Conservation (phyloP, 2,113 vertebrate genomes). For the Cyprinodon variegatus region DNA sequence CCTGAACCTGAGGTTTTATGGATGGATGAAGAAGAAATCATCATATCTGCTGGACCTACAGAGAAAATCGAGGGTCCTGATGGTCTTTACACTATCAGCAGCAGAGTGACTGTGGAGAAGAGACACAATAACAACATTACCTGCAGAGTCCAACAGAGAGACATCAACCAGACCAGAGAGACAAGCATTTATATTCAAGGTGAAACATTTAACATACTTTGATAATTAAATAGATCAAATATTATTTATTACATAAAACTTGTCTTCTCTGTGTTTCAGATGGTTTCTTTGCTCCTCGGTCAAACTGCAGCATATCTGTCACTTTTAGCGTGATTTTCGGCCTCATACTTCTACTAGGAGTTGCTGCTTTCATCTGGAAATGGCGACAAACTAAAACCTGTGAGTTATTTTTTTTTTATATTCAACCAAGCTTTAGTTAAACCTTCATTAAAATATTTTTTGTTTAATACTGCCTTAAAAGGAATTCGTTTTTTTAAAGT, state of each 20-base stretch:
- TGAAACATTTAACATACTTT: not conserved
- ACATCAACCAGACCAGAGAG: constrained; percentile 11
- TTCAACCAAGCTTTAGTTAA: too few relatives aligned
- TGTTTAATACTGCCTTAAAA: too few relatives aligned
- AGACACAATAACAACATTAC: not conserved
- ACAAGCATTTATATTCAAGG: not conserved
- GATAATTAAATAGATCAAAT: too few relatives aligned
- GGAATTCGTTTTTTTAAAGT: not conserved
- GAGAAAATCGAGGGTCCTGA: constrained; percentile 8
- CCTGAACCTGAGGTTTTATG: constrained; percentile 27
- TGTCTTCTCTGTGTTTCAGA: not conserved
- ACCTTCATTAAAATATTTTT: too few relatives aligned
- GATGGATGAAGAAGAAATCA: constrained; percentile 12
- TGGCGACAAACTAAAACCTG: not conserved
- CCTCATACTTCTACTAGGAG: not conserved
- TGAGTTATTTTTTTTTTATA: not conserved
- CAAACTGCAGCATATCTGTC: too few relatives aligned
- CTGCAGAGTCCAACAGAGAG: constrained; percentile 10
- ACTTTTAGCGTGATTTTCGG: not conserved
- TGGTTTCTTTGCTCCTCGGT: not conserved
- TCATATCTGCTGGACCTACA: constrained; percentile 22
- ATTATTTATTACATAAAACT: too few relatives aligned
- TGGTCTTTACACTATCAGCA: constrained; percentile 14
- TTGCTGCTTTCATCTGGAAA: not conserved
- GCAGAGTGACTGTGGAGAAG: constrained; percentile 16